Base-by-base conservation (phyloP, 2,888 invertebrate genomes). In the Cryptus armator region DNA sequence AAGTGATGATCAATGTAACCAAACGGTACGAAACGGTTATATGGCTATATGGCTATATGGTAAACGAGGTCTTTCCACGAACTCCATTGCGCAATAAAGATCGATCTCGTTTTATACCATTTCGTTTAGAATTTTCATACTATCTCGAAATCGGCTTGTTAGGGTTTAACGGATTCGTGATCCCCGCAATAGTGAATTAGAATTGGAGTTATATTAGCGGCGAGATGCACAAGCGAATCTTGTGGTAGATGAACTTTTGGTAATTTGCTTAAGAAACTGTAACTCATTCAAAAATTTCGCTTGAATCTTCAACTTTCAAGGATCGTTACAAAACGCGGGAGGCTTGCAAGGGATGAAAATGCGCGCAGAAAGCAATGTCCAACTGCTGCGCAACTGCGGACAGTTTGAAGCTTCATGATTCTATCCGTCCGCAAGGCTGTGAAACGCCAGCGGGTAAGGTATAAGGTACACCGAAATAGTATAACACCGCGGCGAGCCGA, bases 61-160 rank as follows among this genome's bases (percentile, higher is more conserved):
- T 24, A 24, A 24, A 32, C 68, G 37, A 43, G 44, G 3, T 79
- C 70, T 59, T 84, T 77, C 77, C 68, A 10, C 43, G 77, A 84
- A 84, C 53, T 81, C 68, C 24, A 68, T 84, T 84, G 81, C 68
- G 62, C 74, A 53, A 78, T 78, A 64, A 74, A 77, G 81, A 81
- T 84, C 77, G 84, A 77, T 77, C 68, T 74, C 46, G 81, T 74
- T 81, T 53, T 74, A 77, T 14, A 46, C 3, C 51, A 62, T 74
- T 68, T 29, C 19, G 9, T 53, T 19, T 53, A 7, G 53, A 19
- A 53, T 53, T 16, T n/a, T 19, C 7, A 19, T 2, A 53, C 19
- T 53, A 0, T 9, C 19, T 53, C 51, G 51, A 16, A 16, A 16
- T 51, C 16, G 51, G n/a, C n/a, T 51, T 51, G 51, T 51, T 51